Conservation (phyloP, 2,888 invertebrate species). For the Polydrusus tereticollis region DNA sequence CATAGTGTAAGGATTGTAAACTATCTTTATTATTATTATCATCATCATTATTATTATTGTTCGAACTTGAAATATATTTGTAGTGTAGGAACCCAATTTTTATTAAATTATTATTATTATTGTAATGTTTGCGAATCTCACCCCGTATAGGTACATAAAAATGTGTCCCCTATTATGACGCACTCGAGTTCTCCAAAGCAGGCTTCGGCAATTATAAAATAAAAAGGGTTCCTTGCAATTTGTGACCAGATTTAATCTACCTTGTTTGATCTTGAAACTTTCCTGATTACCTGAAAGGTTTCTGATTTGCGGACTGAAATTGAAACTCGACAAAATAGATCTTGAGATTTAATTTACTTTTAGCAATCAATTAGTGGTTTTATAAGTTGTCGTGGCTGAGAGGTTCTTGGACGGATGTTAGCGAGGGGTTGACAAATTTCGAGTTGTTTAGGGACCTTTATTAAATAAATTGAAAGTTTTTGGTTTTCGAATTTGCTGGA, state of each 20-base stretch:
- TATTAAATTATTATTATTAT: too few species aligned
- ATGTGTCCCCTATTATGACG: not conserved
- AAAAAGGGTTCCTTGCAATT: conserved; percentile 61
- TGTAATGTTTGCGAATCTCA: too few species aligned
- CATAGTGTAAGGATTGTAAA: too few species aligned
- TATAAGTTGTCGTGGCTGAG: conserved; percentile 53
- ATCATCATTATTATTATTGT: too few species aligned
- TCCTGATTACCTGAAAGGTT: conserved; percentile 64
- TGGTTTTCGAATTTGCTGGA: not conserved
- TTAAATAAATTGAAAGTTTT: not conserved
- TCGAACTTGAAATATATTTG: too few species aligned
- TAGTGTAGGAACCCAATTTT: too few species aligned
- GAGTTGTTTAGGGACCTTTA: conserved; percentile 25
- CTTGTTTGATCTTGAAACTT: conserved; percentile 62
- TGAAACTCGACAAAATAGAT: conserved; percentile 60
- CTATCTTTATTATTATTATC: too few species aligned
- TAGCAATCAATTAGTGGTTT: conserved; percentile 59
- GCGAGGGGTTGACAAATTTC: conserved; percentile 36
- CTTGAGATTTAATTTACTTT: conserved; percentile 60
- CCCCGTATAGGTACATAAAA: not conserved
- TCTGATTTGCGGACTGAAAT: conserved; percentile 62
- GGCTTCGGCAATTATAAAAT: conserved; percentile 64
- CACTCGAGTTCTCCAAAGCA: conserved; percentile 35
- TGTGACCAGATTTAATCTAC: conserved; percentile 61
- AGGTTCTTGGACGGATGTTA: conserved; percentile 30